Percentiles rank a stretch among this genome's conserved stretches.
Evolutionary conservation across 2,797 vertebrate genomes (phyloP).

Genomic region (Intellagama lesueurii): DNA sequence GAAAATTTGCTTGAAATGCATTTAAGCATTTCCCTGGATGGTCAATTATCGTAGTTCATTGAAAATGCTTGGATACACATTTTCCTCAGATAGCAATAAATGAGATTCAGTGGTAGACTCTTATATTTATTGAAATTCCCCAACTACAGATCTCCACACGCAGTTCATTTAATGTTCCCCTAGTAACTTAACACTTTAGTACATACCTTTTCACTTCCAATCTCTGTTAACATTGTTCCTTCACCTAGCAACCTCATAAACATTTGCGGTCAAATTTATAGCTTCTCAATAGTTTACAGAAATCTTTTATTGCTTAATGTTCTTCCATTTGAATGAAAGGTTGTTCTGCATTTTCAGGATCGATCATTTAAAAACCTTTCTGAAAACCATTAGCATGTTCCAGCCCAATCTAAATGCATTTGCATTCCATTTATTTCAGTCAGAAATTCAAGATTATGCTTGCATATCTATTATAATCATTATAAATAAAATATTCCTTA

Average conservation of each 20-base stretch:
- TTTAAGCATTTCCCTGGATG: slow-evolving; percentile 61
- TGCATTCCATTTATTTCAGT: not conserved
- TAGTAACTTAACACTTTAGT: slow-evolving; percentile 55
- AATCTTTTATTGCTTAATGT: slow-evolving; percentile 47
- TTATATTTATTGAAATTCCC: slow-evolving; percentile 58
- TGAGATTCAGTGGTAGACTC: slow-evolving; percentile 62
- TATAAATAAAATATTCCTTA: not conserved
- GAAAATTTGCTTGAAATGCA: slow-evolving; percentile 49
- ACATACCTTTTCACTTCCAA: slow-evolving; percentile 55
- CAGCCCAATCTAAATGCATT: not conserved
- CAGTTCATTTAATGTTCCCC: slow-evolving; percentile 57
- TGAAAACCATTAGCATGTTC: not conserved
- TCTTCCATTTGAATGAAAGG: slow-evolving; percentile 45
- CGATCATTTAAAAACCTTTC: not conserved
- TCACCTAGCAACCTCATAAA: slow-evolving; percentile 58
- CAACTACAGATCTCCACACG: slow-evolving; percentile 55
- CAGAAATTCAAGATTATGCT: not conserved
- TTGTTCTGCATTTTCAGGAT: slow-evolving; percentile 42
- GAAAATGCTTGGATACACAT: slow-evolving; percentile 54
- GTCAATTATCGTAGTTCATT: slow-evolving; percentile 62
- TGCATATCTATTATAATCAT: not conserved
- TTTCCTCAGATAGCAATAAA: slow-evolving; percentile 51
- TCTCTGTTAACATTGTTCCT: slow-evolving; percentile 54
- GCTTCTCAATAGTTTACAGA: slow-evolving; percentile 51
- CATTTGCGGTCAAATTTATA: slow-evolving; percentile 61